Evolutionary conservation across 2,797 vertebrate genomes (phyloP), one percentile per base, ranked within the genome.

Genomic region (Gastrophryne carolinensis): DNA sequence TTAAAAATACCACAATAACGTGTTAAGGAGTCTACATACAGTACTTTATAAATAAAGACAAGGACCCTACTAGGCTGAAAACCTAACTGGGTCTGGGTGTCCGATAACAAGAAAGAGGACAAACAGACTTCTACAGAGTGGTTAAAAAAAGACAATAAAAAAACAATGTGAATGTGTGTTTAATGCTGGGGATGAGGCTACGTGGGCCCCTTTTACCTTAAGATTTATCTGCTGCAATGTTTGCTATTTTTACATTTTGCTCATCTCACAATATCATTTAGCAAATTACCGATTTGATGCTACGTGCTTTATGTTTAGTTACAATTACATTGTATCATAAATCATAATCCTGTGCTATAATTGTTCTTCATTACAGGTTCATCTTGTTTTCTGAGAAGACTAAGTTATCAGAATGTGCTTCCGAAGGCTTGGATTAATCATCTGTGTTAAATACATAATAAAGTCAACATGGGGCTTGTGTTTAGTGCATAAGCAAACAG

Each of bases 401-500:
- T n/a, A n/a, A n/a, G n/a, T n/a, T n/a, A n/a, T n/a, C n/a, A n/a
- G n/a, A n/a, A n/a, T n/a, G n/a, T n/a, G n/a, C n/a, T n/a, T n/a
- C n/a, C n/a, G n/a, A n/a, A n/a, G n/a, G n/a, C n/a, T n/a, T 17
- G n/a, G 39, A 44, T 67, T 67, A 17, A 67, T 37, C 34, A 34
- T 13, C 64, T 34, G 11, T 49, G 41, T 50, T 56, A 29, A 70
- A 13, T n/a, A 21, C 15, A 24, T 58, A 11, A 49, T 56, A 44
- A 24, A 71, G 54, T 23, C 57, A 53, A 70, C 49, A 26, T 7
- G 17, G 13, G 44, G 12, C 37, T 30, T 44, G 23, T 32, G 41
- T 29, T 70, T 32, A 49, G 11, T 71, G 54, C 39, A 3, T 12
- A 49, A 12, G 29, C 1, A 58, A 49, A 39, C 53, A 56, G 41